A percentile compares a stretch with the other conserved stretches of the same genome.
phyloP scores from a whole-genome alignment of 2,113 vertebrate species.

The Notarius lentiginosus region DNA sequence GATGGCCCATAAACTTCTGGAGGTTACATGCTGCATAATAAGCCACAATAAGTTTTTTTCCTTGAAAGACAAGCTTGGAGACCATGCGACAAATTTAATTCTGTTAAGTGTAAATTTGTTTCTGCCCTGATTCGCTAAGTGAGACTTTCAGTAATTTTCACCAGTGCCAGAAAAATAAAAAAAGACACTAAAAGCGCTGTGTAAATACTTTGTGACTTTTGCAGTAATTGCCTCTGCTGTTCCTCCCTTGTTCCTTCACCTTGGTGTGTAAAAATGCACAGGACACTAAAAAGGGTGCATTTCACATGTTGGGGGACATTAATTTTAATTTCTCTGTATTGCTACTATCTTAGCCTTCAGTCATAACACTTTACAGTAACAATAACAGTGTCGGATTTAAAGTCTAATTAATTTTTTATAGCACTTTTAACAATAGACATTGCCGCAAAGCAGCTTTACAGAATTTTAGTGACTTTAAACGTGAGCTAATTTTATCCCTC shows the following conservation, averaged over 20 bases:
- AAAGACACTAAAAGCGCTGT: constrained; percentile 51
- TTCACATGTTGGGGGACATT: too few relatives aligned
- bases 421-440: too few relatives aligned
- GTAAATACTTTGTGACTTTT: constrained; percentile 43
- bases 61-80: constrained; percentile 48
- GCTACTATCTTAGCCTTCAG: too few relatives aligned
- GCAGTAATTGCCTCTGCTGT: constrained; percentile 28
- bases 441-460: too few relatives aligned
- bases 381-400: too few relatives aligned
- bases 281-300: too few relatives aligned
- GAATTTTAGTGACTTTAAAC: too few relatives aligned
- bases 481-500: too few relatives aligned
- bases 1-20: constrained; percentile 75
- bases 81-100: constrained; percentile 61
- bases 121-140: constrained; percentile 63
- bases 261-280: background rate
- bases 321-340: too few relatives aligned
- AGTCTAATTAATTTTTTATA: too few relatives aligned
- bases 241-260: background rate
- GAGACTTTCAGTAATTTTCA: constrained; percentile 71
- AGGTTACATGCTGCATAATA: constrained; percentile 66
- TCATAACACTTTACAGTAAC: too few relatives aligned
- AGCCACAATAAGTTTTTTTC: constrained; percentile 59
- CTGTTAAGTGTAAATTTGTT: constrained; percentile 69
- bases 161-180: constrained; percentile 47